These are phyloP conservation scores for Palloptera scutellata DNA, from an alignment of 2,888 invertebrate species.

Conservation along the genomic window DNA sequence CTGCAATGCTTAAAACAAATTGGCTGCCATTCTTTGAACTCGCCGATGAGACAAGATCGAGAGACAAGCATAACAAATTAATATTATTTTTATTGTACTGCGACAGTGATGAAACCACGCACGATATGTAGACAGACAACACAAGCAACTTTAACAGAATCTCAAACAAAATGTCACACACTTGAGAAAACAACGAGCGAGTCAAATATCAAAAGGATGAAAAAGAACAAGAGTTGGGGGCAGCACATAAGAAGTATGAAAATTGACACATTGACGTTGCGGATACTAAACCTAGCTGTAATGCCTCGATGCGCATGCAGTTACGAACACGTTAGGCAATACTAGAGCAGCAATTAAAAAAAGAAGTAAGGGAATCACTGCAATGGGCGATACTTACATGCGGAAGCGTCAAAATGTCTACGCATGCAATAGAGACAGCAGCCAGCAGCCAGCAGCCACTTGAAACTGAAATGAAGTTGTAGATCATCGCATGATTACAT, in stretches of 20 bases:
- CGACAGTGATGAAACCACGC: slow-evolving; percentile 7
- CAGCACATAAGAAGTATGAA: slow-evolving; percentile 45
- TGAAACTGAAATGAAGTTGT: slow-evolving; percentile 36
- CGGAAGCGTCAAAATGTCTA: slow-evolving; percentile 63
- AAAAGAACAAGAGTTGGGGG: neutral
- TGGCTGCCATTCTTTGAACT: slow-evolving; percentile 55
- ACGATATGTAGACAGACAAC: neutral
- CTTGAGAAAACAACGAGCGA: slow-evolving; percentile 34
- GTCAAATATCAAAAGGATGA: slow-evolving; percentile 52
- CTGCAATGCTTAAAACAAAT: slow-evolving; percentile 48
- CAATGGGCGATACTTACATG: slow-evolving; percentile 48
- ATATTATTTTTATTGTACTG: slow-evolving; percentile 50
- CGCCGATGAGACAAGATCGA: slow-evolving; percentile 49
- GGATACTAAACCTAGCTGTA: slow-evolving; percentile 20
- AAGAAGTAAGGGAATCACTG: slow-evolving; percentile 13
- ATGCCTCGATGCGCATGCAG: neutral
- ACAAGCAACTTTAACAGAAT: slow-evolving; percentile 32
- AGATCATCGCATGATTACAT: slow-evolving; percentile 47
- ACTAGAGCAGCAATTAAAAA: neutral
- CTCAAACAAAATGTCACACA: slow-evolving; percentile 31
- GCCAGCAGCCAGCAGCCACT: slow-evolving; percentile 1
- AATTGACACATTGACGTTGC: slow-evolving; percentile 49
- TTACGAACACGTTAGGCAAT: neutral
- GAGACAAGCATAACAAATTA: slow-evolving; percentile 59
- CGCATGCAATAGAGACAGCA: slow-evolving; percentile 39